These are phyloP conservation scores for Misgurnus mizolepis DNA, from an alignment of 2,113 vertebrate species.

Conservation along the genomic window DNA sequence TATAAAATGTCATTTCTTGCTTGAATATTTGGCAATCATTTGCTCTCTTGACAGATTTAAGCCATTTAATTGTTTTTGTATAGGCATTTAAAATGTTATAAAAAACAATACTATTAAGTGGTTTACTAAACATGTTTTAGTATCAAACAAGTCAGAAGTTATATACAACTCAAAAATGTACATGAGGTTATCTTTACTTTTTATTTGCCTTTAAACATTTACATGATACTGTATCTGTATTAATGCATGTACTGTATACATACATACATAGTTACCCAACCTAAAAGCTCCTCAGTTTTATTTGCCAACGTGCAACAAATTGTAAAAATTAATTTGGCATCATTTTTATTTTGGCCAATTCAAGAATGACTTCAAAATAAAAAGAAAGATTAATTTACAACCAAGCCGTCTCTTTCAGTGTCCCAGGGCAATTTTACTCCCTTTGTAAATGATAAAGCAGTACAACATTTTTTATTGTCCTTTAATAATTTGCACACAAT, in stretches of 20 bases:
- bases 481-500: conserved; percentile 68
- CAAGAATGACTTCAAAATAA: conserved; percentile 31
- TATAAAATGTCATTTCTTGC: background rate
- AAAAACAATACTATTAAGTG: no score
- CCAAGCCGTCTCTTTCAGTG: background rate
- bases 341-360: conserved; percentile 37
- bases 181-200: conserved; percentile 1
- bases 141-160: background rate
- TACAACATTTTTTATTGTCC: conserved; percentile 52
- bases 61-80: background rate
- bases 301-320: conserved; percentile 27
- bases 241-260: conserved; percentile 19
- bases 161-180: background rate
- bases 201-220: conserved; percentile 40
- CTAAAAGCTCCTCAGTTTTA: conserved; percentile 43
- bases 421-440: background rate
- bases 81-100: background rate
- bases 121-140: background rate
- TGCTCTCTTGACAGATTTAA: background rate
- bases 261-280: conserved; percentile 12
- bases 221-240: conserved; percentile 33
- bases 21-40: no score
- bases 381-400: conserved; percentile 41
- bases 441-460: background rate
- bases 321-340: background rate